Evolutionary conservation across 2,797 vertebrate genomes (phyloP), one percentile per base, ranked within the genome.

Genomic region (Champsocephalus esox): DNA sequence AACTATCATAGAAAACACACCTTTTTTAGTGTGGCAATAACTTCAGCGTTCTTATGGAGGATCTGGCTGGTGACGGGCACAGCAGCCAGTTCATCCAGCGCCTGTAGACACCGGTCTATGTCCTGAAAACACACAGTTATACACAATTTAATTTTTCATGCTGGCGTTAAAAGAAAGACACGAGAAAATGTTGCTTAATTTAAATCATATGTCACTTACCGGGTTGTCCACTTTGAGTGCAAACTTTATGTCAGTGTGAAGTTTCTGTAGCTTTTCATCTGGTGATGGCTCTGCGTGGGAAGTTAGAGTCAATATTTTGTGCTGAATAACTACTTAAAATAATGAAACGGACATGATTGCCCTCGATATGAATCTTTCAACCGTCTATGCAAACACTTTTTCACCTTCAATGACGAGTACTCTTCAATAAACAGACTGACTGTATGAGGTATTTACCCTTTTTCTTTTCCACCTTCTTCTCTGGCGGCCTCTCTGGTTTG

Each of bases 201-300:
- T 8, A 19, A 16, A 49, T 10, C 12, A 32, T 3, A 12, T 21
- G 44, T 21, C 7, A 91, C 97, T 96, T 89, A 99, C 98, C 65
- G 98, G 98, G 88, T 96, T 98, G 92, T 99, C 98, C n/a, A 99
- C 98, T 90, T 99, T 99, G 70, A 99, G 94, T 56, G 98, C 96
- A 90, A 97, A 99, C 90, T 99, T 99, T 82, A 99, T 96, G 81
- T 99, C 98, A 0, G 96, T 97, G 92, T 99, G 98, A 28, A 99
- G 95, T 73, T 99, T 99, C 92, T 99, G 98, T 3, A 99, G 95
- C 64, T 94, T 97, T 91, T 99, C 97, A 51, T 98, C 97, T 4
- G 97, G 95, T 0, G 97, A 97, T 14, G 96, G 93, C 65, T 99
- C 98, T 99, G 87, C 21, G 81, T 44, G 44, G 1, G 54, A 12